These are phyloP conservation scores for Melieria picta DNA, from an alignment of 2,888 invertebrate species.

Conservation along the genomic window DNA sequence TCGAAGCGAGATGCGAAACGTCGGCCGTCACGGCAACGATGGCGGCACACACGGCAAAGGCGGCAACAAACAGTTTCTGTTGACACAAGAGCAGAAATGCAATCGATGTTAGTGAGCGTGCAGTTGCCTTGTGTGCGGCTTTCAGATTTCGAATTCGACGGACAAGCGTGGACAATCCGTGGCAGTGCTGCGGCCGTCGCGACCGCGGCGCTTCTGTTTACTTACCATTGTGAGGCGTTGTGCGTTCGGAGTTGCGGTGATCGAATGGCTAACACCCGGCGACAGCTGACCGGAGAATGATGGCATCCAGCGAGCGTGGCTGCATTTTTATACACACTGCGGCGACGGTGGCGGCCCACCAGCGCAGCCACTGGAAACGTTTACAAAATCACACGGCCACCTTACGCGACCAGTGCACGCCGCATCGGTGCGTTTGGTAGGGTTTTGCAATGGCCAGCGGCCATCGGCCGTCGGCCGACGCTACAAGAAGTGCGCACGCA, in stretches of 20 bases:
- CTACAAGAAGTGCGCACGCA: too few species aligned
- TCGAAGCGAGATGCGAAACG: constrained; percentile 26
- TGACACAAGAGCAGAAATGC: neutral
- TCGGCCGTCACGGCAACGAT: constrained; percentile 26
- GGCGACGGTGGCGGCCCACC: neutral
- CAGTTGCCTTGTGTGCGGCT: neutral
- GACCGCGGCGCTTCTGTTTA: too few species aligned
- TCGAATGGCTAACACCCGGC: constrained; percentile 19
- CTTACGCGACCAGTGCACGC: neutral
- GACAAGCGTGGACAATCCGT: too few species aligned
- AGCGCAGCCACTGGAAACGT: constrained; percentile 9
- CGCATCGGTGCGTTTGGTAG: too few species aligned
- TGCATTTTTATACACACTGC: constrained; percentile 40
- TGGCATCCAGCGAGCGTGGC: constrained; percentile 1
- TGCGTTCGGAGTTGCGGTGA: too few species aligned
- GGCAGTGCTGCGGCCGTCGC: too few species aligned
- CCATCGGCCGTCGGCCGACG: neutral
- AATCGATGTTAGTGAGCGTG: too few species aligned
- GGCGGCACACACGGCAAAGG: constrained; percentile 15
- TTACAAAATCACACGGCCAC: neutral
- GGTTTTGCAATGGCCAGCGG: neutral
- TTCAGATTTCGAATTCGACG: too few species aligned
- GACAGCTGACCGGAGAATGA: constrained; percentile 34
- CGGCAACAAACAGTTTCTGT: constrained; percentile 28
- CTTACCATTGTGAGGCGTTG: too few species aligned